phyloP scores from a whole-genome alignment of 2,797 vertebrate species.

The Enteromius paludinosus region DNA sequence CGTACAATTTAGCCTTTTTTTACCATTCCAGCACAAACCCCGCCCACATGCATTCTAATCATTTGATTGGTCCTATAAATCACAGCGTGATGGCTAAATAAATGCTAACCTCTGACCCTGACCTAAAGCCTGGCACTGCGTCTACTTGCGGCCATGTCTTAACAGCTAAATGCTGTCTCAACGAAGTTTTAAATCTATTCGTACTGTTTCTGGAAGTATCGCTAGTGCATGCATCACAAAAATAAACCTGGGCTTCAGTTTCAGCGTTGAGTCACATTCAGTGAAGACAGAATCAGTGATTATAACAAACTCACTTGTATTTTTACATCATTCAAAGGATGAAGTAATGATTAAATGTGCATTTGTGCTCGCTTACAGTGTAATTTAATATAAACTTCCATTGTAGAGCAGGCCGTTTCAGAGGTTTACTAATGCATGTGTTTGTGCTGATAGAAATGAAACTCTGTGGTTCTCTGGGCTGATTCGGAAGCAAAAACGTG shows the following conservation, averaged over 20 bases:
- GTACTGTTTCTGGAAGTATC: not conserved
- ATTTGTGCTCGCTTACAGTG: not conserved
- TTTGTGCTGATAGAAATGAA: conserved; percentile 27
- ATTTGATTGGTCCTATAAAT: not conserved
- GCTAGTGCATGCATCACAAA: not conserved
- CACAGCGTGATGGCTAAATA: not conserved
- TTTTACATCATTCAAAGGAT: not conserved
- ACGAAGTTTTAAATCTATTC: not conserved
- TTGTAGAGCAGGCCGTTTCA: too few relatives aligned
- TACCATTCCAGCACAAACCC: not conserved
- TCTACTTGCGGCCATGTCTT: not conserved
- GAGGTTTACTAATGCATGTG: not conserved
- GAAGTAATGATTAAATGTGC: not conserved
- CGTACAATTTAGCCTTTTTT: not conserved
- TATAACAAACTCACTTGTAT: not conserved
- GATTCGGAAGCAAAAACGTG: conserved; percentile 26
- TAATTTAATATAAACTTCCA: not conserved
- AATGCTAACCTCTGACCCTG: not conserved
- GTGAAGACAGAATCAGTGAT: too few relatives aligned
- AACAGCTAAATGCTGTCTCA: not conserved
- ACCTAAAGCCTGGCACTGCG: not conserved
- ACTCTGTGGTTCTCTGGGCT: conserved; percentile 7
- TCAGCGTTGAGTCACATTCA: not conserved
- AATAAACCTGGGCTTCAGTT: not conserved
- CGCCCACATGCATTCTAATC: not conserved